These are phyloP conservation scores for Sycophila sp. DNA, from an alignment of 1,140 invertebrate species.

Conservation along the genomic window DNA sequence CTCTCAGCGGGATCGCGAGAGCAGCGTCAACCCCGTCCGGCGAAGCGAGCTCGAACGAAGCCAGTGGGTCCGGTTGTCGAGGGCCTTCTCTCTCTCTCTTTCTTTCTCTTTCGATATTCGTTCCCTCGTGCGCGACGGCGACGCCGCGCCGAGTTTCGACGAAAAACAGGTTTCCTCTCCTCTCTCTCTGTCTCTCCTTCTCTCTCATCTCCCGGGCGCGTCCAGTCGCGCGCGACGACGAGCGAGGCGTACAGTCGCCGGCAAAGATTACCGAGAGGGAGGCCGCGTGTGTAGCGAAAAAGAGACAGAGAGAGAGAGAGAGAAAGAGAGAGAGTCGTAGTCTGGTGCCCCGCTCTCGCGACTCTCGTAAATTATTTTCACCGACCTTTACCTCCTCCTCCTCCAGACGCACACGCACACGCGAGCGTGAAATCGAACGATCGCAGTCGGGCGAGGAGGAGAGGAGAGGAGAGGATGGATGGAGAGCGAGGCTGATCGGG, in stretches of 20 bases:
- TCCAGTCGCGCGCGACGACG: not conserved
- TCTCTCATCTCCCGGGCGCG: constrained; percentile 1
- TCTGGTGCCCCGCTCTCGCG: constrained; percentile 11
- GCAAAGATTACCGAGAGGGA: constrained; percentile 20
- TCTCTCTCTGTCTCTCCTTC: too few relatives aligned
- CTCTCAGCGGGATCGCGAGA: too few relatives aligned
- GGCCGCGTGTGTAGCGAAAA: constrained; percentile 19
- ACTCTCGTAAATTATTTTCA: constrained; percentile 44
- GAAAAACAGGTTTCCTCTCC: constrained; percentile 41
- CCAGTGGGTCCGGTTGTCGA: constrained; percentile 20
- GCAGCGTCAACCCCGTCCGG: not conserved
- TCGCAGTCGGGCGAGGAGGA: not conserved
- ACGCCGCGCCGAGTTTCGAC: constrained; percentile 8
- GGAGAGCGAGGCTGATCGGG: not conserved
- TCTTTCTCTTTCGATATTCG: constrained; percentile 5
- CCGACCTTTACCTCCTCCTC: constrained; percentile 37
- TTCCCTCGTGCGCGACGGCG: not conserved
- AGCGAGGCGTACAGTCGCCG: not conserved
- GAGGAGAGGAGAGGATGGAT: not conserved
- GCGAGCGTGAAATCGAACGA: constrained; percentile 26
- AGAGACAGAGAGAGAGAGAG: constrained; percentile 11
- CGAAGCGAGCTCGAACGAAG: constrained; percentile 15
- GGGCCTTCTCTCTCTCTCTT: not conserved
- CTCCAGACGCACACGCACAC: constrained; percentile 21
- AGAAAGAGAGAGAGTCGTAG: not conserved